phyloP scores from a whole-genome alignment of 2,113 vertebrate genomes.

The Sceloporus tristichus region DNA sequence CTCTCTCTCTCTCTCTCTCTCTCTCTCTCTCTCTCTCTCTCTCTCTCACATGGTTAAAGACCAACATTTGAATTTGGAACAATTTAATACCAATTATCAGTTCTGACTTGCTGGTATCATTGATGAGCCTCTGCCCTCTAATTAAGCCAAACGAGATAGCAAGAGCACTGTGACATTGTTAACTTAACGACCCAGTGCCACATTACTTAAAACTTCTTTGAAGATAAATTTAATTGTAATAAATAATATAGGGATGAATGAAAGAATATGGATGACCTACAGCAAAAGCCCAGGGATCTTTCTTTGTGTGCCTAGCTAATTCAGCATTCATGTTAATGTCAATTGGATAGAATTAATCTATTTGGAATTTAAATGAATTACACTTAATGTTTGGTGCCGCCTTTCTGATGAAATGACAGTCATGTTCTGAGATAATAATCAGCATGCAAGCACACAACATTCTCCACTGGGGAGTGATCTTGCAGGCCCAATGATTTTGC shows the following conservation, averaged over 20 bases:
- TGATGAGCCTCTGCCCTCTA: constrained; percentile 62
- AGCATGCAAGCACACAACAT: too few relatives aligned
- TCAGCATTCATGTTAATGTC: constrained; percentile 34
- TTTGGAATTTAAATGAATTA: constrained; percentile 49
- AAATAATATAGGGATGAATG: constrained; percentile 45
- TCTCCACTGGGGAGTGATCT: background rate
- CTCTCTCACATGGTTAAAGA: constrained; percentile 39
- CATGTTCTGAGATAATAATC: constrained; percentile 7
- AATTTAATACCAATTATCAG: constrained; percentile 60
- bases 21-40: background rate
- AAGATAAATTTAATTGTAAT: constrained; percentile 66
- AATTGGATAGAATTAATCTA: constrained; percentile 34
- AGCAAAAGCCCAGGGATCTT: constrained; percentile 50
- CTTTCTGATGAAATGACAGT: constrained; percentile 33
- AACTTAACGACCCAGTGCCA: constrained; percentile 66
- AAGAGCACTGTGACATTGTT: constrained; percentile 70
- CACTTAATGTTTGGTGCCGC: background rate
- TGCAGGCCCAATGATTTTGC: too few relatives aligned
- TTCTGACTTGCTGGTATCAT: constrained; percentile 41
- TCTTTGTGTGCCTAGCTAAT: constrained; percentile 37
- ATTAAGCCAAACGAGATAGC: constrained; percentile 72
- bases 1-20: background rate
- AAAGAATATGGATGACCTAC: constrained; percentile 29
- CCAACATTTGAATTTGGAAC: constrained; percentile 41
- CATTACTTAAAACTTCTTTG: constrained; percentile 66